Evolutionary conservation across 1,140 invertebrate genomes (phyloP), one percentile per base, ranked within the genome.

Genomic region (Platyscapa corneri): DNA sequence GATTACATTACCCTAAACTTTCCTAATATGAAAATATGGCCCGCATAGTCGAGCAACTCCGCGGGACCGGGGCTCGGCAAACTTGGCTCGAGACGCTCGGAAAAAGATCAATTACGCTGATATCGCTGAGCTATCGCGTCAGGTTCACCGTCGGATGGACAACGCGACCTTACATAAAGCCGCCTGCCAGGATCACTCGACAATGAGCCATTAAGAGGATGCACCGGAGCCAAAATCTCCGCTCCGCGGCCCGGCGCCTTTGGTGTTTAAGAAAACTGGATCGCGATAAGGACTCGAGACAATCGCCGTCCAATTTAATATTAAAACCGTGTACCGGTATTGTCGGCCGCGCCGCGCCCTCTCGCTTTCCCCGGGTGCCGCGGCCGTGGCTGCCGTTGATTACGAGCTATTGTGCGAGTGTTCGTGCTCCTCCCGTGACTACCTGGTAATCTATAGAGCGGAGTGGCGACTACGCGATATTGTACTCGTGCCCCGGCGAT

Each of bases 391-490:
- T 79, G 87, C 81, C 88, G 89, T 89, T 92, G 91, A 92, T 93
- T 92, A 91, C 89, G 90, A 88, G 74, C 49, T 16, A 75, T 60
- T 60, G 49, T 37, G 37, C n/a, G 60, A 27, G 16, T 30, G 34
- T 67, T 18, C n/a, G 27, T 14, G 18, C 86, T 27, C 23, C 23
- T 27, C 56, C 56, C 23, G 23, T 23, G 56, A 60, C 56, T 91
- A 89, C 89, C 91, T 86, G 89, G 89, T 91, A 92, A 92, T 92
- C 90, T 91, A 92, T 91, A 90, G 83, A 83, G 83, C 88, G 89
- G 91, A 89, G 88, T 60, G 56, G 88, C 14, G 56, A 23, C 27
- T 60, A 27, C 56, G 10, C 56, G 56, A 27, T 60, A 23, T 60
- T 60, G 56, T 60, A 23, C 23, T 27, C 10, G 56, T 60, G 23